Conservation (phyloP, 2,113 vertebrate genomes). For the Brienomyrus brachyistius region DNA sequence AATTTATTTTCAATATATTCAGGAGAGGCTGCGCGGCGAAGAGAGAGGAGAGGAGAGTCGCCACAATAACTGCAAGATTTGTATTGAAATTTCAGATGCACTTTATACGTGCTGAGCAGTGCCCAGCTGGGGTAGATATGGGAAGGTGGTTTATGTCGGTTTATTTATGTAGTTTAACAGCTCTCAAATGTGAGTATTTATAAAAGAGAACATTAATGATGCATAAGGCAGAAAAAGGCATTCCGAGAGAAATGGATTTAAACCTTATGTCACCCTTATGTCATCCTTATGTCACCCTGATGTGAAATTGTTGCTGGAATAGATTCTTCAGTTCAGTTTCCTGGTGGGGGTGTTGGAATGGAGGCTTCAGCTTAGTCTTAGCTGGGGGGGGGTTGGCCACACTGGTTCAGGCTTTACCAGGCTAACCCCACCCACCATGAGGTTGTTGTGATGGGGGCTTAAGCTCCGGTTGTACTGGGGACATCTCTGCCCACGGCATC, state of each 20-base stretch:
- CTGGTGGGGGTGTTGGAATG: not conserved
- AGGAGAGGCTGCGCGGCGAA: not conserved
- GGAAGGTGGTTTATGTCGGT: not conserved
- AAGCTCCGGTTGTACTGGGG: not conserved
- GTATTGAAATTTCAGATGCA: not conserved
- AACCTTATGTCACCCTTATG: not conserved
- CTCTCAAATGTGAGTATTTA: not conserved
- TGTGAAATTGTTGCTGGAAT: not conserved
- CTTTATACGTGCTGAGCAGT: not conserved
- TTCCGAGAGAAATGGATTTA: not conserved
- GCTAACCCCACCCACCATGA: not conserved
- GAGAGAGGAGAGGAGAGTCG: not conserved
- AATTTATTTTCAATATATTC: conserved; percentile 4
- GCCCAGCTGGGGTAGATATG: not conserved
- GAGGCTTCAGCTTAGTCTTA: not conserved
- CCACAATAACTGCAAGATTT: not conserved
- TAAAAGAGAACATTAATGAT: not conserved
- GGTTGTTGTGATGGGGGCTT: not conserved
- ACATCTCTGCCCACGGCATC: not conserved
- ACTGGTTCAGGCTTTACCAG: not conserved
- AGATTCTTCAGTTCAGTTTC: not conserved
- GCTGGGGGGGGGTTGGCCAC: not conserved
- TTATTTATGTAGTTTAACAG: not conserved
- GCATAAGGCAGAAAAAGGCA: not conserved
- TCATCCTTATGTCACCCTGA: not conserved